Base-by-base conservation (phyloP, 2,113 vertebrate species). In the Pimephales promelas region DNA sequence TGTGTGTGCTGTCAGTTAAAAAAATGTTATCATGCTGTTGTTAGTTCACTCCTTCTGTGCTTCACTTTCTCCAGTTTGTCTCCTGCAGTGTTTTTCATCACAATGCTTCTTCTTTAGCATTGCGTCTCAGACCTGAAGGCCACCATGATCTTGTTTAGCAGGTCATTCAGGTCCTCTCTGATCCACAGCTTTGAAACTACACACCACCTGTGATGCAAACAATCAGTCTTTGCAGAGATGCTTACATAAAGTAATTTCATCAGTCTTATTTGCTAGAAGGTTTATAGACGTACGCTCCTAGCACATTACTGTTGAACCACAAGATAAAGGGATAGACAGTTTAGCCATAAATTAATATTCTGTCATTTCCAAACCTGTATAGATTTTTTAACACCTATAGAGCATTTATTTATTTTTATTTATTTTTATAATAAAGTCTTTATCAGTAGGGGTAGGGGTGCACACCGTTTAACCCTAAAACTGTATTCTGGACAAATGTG, bases 151-250 rank as follows among this genome's bases (percentile, higher is more conserved):
- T 79, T 5, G 77, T 79, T 79, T 18, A 22, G 59, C 77, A 64
- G 40, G 77, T 79, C 43, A 47, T 49, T 49, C 77, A 47, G 40
- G 40, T 79, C 59, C n/a, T 64, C 47, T 64, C 45, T 31, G 47
- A 52, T 52, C 72, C 24, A 28, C 72, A 31, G 68, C 68, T 24
- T 26, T 14, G 24, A 74, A 74, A 74, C 24, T 52, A 20, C 18
- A 74, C 40, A 4, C 45, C 9, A 0, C 14, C 47, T 74, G n/a
- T 74, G 72, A 28, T 20, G 26, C 6, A 9, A 49, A 49, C 24
- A 74, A 52, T 45, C 68, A 14, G 22, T 43, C 36, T 70, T 36
- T 36, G 28, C 28, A 34, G 62, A 66, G 28, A 2, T 9, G 16
- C 16, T 31, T 4, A 7, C 16, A 22, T 34, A 22, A 70, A 70